Evolutionary conservation across 1,140 invertebrate species (phyloP), one percentile per base, ranked within the genome.

Genomic region (Drosophila asahinai): DNA sequence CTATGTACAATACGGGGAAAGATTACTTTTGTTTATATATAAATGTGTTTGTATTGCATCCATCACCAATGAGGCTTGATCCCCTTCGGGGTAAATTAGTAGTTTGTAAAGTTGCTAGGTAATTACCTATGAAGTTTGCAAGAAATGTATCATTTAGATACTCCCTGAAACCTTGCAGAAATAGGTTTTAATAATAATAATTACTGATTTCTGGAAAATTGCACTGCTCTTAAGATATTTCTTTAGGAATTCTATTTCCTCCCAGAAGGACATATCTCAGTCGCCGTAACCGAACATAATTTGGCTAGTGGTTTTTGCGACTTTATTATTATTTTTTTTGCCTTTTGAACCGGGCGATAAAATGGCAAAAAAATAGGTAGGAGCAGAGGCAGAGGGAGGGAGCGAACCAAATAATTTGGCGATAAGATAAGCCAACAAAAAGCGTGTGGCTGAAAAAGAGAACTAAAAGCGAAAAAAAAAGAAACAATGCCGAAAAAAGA

Each of bases 371-470:
- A 72, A n/a, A n/a, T n/a, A n/a, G n/a, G 14, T 55, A 73, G 54
- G n/a, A n/a, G 51, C 54, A 17, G 30, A 73, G 55, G 17, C 45
- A 33, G 36, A 33, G 45, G 47, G 38, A 38, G 43, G 19, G n/a
- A 57, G 43, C 42, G 36, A 47, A 30, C 55, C 54, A 73, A 51
- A 74, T 73, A 73, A 74, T 74, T 74, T 73, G 25, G 70, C 75
- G 86, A 89, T 89, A 89, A 89, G 86, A 89, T 89, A 89, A 90
- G 86, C 49, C 43, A 74, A 81, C 45, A 81, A 64, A 55, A 59
- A 78, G 76, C 68, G 51, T 66, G 45, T 54, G 30, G 48, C 59
- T 57, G 25, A 52, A 59, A 71, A 73, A 72, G 55, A 61, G 47
- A 33, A 25, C 19, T 22, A 1, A 22, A 72, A 11, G 5, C 30